Base-by-base conservation (phyloP, 2,113 vertebrate genomes). In the Apodemus sylvaticus region DNA sequence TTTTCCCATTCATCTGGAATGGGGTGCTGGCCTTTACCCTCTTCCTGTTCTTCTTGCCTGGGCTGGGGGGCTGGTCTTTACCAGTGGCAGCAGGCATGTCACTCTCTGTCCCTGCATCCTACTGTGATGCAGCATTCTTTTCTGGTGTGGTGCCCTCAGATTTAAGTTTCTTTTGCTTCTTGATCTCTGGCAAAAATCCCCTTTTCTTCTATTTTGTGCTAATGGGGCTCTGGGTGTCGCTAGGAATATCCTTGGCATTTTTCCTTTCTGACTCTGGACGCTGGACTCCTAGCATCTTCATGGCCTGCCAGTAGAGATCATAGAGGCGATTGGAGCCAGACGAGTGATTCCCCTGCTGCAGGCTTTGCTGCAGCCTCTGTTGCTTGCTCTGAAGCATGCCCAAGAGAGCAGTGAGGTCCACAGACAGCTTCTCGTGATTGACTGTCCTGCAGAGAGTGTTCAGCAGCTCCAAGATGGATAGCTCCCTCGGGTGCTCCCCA, bases 111-210 rank as follows among this genome's bases (percentile, higher is more conserved):
- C n/a, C 45, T 48, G 34, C 55, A 26, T 0, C 42, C 94, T 87
- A 64, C 20, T 45, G 29, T 22, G 83, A 51, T 48, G 17, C 45
- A 51, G 55, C 53, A 34, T 42, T 90, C 0, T 2, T 79, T 34
- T 4, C 42, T 5, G 39, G 36, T 0, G 86, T 89, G 0, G 95
- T 76, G 2, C 82, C 94, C 34, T 97, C 96, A 45, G 98, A 98
- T 53, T 98, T 99, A 9, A 98, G 99, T 53, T 99, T 99, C 92
- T 99, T 99, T 11, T 99, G 99, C 95, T 99, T 99, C 66, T 99
- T 99, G 12, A 98, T 99, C 90, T 99, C 99, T 0, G 99, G 99
- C 42, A 99, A 98, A 93, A 99, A 99, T 0, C 99, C 99, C 79
- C 99, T 99, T 95, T 99, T 99, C 98, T 99, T 99, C 82, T 96